A percentile compares a stretch with the other conserved stretches of the same genome.
phyloP scores from a whole-genome alignment of 2,113 vertebrate genomes.

The Lampris incognitus region DNA sequence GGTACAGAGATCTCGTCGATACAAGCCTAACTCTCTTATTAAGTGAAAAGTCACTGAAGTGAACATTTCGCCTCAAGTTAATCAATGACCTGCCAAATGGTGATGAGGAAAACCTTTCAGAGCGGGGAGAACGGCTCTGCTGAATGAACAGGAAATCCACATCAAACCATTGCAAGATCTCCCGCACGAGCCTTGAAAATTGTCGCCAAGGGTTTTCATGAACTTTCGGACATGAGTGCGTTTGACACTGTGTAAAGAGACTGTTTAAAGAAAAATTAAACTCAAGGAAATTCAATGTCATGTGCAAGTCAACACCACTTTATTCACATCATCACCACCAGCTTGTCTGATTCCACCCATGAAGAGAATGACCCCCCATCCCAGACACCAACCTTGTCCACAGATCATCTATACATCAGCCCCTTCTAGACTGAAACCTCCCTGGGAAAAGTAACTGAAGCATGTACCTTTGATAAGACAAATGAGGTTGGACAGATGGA shows the following conservation, averaged over 20 bases:
- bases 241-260: neutral
- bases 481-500: neutral
- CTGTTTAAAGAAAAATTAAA: slow-evolving; percentile 42
- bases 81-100: too few relatives aligned
- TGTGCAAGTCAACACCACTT: slow-evolving; percentile 36
- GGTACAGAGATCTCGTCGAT: too few relatives aligned
- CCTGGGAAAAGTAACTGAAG: neutral
- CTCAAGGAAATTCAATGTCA: slow-evolving; percentile 28
- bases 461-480: neutral
- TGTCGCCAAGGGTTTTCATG: too few relatives aligned
- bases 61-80: too few relatives aligned
- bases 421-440: slow-evolving; percentile 20
- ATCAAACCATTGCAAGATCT: too few relatives aligned
- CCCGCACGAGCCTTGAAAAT: too few relatives aligned
- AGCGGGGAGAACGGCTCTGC: too few relatives aligned
- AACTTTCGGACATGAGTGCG: too few relatives aligned
- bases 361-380: slow-evolving; percentile 7
- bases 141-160: too few relatives aligned
- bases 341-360: slow-evolving; percentile 3
- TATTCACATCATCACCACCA: slow-evolving; percentile 28
- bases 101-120: too few relatives aligned
- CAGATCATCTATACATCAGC: neutral
- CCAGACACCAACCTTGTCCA: neutral
- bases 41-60: too few relatives aligned
- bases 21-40: too few relatives aligned